Conservation (phyloP, 2,113 vertebrate genomes). For the Sarotherodon lohbergeri region DNA sequence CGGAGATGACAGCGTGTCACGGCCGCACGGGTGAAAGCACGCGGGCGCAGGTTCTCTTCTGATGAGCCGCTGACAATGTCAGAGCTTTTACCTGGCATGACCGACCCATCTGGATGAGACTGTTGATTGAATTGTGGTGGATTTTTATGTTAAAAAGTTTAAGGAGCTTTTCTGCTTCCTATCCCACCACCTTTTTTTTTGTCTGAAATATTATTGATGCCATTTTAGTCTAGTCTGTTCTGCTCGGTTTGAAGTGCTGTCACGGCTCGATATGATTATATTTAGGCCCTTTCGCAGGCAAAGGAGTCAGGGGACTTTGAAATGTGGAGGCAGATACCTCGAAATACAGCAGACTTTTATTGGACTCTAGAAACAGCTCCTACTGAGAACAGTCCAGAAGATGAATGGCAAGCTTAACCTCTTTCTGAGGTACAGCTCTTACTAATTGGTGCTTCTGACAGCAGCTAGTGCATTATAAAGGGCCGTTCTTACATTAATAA, state of each 20-base stretch:
- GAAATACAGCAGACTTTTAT: neutral
- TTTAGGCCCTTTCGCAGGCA: constrained; percentile 4
- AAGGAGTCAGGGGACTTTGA: neutral
- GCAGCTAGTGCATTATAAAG: neutral
- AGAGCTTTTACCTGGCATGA: constrained; percentile 26
- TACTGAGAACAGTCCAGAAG: neutral
- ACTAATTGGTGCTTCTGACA: constrained; percentile 14
- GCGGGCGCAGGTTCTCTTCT: neutral
- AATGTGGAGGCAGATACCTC: neutral
- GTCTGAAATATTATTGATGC: constrained; percentile 5
- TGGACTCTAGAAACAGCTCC: neutral
- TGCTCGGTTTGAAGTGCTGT: constrained; percentile 49
- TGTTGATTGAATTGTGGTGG: constrained; percentile 28
- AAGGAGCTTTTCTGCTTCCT: constrained; percentile 17
- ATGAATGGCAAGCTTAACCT: constrained; percentile 3
- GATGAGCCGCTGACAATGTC: constrained; percentile 13
- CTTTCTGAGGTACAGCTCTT: neutral
- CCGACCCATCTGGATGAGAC: neutral
- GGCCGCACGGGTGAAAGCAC: neutral
- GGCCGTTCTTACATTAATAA: neutral
- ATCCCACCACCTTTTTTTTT: neutral
- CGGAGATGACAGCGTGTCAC: neutral
- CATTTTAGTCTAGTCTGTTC: constrained; percentile 24
- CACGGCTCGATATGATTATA: constrained; percentile 48
- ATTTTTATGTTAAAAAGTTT: constrained; percentile 23